phyloP scores from a whole-genome alignment of 2,113 vertebrate genomes.

The Calonectris borealis region DNA sequence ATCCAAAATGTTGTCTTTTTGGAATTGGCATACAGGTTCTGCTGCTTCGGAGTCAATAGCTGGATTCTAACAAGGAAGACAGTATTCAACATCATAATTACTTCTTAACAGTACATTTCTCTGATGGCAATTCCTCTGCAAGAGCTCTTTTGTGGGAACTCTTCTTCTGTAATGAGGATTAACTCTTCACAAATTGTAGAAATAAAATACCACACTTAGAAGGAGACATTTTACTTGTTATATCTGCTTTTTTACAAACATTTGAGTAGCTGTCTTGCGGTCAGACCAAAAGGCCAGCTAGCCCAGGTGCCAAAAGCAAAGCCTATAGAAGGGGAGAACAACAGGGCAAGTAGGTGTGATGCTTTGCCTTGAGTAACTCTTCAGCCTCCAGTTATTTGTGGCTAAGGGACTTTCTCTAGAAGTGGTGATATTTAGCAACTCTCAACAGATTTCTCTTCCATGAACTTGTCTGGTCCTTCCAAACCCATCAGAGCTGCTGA shows the following conservation, averaged over 20 bases:
- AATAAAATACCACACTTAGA: not conserved
- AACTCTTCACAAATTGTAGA: not conserved
- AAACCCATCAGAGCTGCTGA: not conserved
- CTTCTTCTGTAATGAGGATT: not conserved
- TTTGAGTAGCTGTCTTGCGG: not conserved
- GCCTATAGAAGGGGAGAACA: not conserved
- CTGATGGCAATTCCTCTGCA: not conserved
- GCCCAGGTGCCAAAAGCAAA: not conserved
- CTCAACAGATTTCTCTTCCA: not conserved
- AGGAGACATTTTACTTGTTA: no score
- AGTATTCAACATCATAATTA: slow-evolving; percentile 27
- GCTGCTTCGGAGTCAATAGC: not conserved
- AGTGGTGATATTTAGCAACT: not conserved
- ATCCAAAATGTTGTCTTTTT: not conserved
- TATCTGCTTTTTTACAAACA: not conserved
- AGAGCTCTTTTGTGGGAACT: not conserved
- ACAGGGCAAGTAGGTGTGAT: not conserved
- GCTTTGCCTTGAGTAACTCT: not conserved
- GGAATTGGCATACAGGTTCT: not conserved
- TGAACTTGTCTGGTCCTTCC: not conserved
- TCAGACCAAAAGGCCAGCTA: not conserved
- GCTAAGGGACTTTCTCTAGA: not conserved
- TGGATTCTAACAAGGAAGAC: not conserved
- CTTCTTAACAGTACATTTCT: not conserved
- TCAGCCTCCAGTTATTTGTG: not conserved